Evolutionary conservation across 2,797 vertebrate genomes (phyloP).

Genomic region (Salarias fasciatus): DNA sequence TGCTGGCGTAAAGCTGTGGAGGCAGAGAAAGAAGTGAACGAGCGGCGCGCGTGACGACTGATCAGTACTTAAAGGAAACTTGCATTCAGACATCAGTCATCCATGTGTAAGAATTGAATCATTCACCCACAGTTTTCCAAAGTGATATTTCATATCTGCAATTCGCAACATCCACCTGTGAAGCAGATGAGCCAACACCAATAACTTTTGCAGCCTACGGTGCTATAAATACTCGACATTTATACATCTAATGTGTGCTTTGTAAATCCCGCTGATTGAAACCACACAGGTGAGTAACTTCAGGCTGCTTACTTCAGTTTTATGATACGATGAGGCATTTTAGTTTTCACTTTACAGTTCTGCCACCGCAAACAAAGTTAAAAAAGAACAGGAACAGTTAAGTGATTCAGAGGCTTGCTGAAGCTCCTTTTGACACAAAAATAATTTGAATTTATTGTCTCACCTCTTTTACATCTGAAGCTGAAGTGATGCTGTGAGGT

Average conservation of each 20-base stretch:
- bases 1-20: too few relatives aligned
- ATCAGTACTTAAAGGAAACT: too few relatives aligned
- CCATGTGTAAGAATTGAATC: background rate
- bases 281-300: background rate
- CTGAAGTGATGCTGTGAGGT: background rate
- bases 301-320: background rate
- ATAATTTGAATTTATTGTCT: background rate
- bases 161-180: background rate
- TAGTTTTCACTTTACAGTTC: background rate
- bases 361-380: background rate
- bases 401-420: background rate
- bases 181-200: background rate
- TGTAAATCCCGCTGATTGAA: background rate
- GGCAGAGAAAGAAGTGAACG: too few relatives aligned
- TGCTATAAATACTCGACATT: background rate
- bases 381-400: background rate
- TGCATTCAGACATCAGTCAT: too few relatives aligned
- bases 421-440: background rate
- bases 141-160: slow-evolving; percentile 6
- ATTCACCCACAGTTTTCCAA: background rate
- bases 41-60: too few relatives aligned
- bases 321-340: background rate
- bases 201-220: background rate
- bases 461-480: background rate
- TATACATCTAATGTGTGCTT: background rate